These are phyloP conservation scores for Delphinapterus leucas DNA, from an alignment of 2,113 vertebrate genomes.

Conservation along the genomic window DNA sequence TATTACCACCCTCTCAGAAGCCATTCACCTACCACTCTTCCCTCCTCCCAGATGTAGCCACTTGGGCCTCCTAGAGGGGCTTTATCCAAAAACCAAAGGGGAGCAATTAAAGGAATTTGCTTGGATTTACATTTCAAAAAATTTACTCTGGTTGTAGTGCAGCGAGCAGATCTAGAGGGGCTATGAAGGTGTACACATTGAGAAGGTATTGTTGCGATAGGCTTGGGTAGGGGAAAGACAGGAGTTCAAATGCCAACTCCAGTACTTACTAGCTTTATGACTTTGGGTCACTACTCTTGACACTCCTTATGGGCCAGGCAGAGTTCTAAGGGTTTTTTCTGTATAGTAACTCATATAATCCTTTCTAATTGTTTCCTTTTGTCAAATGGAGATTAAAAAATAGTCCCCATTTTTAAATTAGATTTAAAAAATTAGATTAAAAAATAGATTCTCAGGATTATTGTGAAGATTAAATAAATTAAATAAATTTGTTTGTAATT, in stretches of 20 bases:
- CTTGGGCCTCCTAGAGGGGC: not conserved
- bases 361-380: not conserved
- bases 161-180: not conserved
- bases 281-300: not conserved
- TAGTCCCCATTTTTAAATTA: too few species aligned
- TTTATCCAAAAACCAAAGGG: not conserved
- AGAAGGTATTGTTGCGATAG: not conserved
- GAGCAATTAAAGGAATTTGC: not conserved
- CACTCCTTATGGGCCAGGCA: not conserved
- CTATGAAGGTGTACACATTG: not conserved
- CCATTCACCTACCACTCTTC: not conserved
- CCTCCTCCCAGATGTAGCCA: not conserved
- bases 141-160: not conserved
- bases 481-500: conserved; percentile 16
- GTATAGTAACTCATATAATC: not conserved
- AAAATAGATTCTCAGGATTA: not conserved
- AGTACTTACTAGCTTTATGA: conserved; percentile 2
- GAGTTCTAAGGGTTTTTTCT: not conserved
- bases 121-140: not conserved
- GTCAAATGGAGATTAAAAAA: not conserved
- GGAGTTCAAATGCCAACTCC: not conserved
- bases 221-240: not conserved
- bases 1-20: not conserved
- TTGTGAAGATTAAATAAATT: not conserved
- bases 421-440: not conserved